Base-by-base conservation (phyloP, 2,797 vertebrate species). In the Fistularia tabacaria region DNA sequence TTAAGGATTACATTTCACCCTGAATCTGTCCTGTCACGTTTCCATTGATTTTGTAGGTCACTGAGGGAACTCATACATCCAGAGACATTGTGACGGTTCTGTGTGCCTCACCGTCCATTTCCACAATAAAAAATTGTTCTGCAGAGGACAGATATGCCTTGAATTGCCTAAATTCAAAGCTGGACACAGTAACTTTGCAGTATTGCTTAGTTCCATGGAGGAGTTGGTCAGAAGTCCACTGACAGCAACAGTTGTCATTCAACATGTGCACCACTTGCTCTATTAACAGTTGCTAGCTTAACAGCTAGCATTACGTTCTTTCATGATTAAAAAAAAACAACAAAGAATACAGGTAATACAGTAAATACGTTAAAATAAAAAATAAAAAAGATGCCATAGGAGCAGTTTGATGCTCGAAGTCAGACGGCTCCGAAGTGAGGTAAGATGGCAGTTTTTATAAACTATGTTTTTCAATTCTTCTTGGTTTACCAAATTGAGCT, bases 211-310 rank as follows among this genome's bases (percentile, higher is more conserved):
- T 25, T 25, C 25, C 25, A 25, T 51, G 14, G 1, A 38, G 40
- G 37, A 53, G 51, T 69, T 43, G 15, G 45, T 55, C 58, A 70
- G 15, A 41, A 46, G 48, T 42, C 9, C 7, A 63, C 56, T 81
- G 78, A 79, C 74, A 76, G 52, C 59, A 59, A 52, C 79, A 73
- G 67, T 66, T 75, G 77, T 73, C 66, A 72, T 44, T 56, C 60
- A 46, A 51, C 82, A 79, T 73, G 80, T 74, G 70, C 45, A 57
- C 11, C 51, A 49, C 43, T 52, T 57, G 10, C 15, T 46, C 11
- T 42, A 37, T 14, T 10, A 25, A 46, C 4, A 11, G 15, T 8
- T n/a, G 12, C 3, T 9, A 38, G 60, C 50, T 59, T 53, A 54
- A 36, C 1, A 13, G 59, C 51, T 57, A 74, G 13, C 44, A 13